phyloP scores from a whole-genome alignment of 2,797 vertebrate species.

The Sphaeramia orbicularis region DNA sequence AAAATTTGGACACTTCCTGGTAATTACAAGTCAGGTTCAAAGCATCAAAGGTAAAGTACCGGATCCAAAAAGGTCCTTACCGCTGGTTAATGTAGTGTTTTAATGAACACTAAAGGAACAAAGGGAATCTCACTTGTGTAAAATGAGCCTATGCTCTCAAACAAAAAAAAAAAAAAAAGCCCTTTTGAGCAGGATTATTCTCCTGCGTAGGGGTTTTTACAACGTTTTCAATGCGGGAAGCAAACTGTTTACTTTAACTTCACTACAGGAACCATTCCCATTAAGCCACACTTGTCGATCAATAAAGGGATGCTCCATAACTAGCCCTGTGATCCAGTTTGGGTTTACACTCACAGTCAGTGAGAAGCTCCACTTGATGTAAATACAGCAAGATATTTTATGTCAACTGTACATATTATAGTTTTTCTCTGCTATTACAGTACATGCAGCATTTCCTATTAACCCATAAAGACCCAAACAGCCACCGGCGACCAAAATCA shows the following conservation, averaged over 20 bases:
- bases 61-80: slow-evolving; percentile 48
- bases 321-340: slow-evolving; percentile 22
- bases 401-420: slow-evolving; percentile 8
- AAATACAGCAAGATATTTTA: too few species aligned
- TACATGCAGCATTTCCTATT: too few species aligned
- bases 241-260: slow-evolving; percentile 44
- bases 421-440: background rate
- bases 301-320: slow-evolving; percentile 33
- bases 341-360: background rate
- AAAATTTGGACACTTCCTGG: slow-evolving; percentile 53
- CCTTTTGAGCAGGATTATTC: slow-evolving; percentile 32
- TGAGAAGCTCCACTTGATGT: background rate
- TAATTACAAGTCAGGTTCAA: slow-evolving; percentile 68
- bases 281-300: slow-evolving; percentile 47
- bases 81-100: slow-evolving; percentile 62
- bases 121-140: slow-evolving; percentile 30
- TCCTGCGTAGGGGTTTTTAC: slow-evolving; percentile 27
- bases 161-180: slow-evolving; percentile 16
- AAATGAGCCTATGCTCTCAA: slow-evolving; percentile 27
- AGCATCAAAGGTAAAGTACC: slow-evolving; percentile 54
- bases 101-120: slow-evolving; percentile 64
- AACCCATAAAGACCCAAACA: too few species aligned
- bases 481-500: too few species aligned
- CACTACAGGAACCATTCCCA: slow-evolving; percentile 38
- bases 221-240: slow-evolving; percentile 23